Percentiles rank a stretch among this genome's conserved stretches.
phyloP scores from a whole-genome alignment of 2,888 invertebrate genomes.

The Orthonevra nobilis region DNA sequence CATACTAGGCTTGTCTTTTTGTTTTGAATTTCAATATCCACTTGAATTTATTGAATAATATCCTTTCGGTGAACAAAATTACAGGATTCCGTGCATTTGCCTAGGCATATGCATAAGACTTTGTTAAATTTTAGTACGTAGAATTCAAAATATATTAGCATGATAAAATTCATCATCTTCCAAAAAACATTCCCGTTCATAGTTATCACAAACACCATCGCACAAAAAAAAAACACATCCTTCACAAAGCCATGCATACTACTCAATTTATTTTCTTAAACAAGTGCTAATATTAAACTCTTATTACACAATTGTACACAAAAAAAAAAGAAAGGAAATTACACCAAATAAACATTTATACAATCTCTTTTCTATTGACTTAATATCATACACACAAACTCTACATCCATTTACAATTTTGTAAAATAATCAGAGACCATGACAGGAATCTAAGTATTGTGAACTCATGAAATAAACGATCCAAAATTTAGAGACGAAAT shows the following conservation, averaged over 20 bases:
- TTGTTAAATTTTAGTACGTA: constrained; percentile 22
- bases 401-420: constrained; percentile 25
- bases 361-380: constrained; percentile 37
- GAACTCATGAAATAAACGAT: constrained; percentile 25
- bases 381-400: constrained; percentile 8
- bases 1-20: too few species aligned
- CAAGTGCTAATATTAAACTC: too few species aligned
- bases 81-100: too few species aligned
- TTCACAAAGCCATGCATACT: not conserved
- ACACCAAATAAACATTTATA: constrained; percentile 4
- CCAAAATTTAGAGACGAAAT: not conserved
- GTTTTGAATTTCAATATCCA: too few species aligned
- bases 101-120: constrained; percentile 27
- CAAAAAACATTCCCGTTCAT: constrained; percentile 21
- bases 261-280: too few species aligned
- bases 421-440: constrained; percentile 25
- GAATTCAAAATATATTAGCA: constrained; percentile 25
- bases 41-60: too few species aligned
- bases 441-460: constrained; percentile 2
- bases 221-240: constrained; percentile 7
- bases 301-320: not conserved
- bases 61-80: too few species aligned
- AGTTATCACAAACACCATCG: constrained; percentile 6
- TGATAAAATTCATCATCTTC: constrained; percentile 54
- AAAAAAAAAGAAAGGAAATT: not conserved